Evolutionary conservation across 2,113 vertebrate genomes (phyloP).

Genomic region (Menura novaehollandiae): DNA sequence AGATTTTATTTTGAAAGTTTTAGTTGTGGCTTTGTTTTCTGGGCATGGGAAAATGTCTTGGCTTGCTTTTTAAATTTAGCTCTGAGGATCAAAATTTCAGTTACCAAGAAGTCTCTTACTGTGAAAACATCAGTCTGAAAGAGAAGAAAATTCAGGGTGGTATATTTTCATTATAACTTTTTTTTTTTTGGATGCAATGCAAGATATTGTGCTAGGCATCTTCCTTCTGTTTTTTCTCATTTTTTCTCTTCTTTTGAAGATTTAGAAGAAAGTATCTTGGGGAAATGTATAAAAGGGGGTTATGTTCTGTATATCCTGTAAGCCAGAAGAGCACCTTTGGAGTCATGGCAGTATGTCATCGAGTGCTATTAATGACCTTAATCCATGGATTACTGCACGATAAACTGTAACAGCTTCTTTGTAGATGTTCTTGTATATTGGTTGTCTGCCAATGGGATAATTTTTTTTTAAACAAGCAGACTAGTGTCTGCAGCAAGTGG

Average conservation of each 20-base stretch:
- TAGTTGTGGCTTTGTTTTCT: neutral
- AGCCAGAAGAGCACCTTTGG: neutral
- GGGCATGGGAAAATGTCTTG: neutral
- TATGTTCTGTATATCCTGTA: neutral
- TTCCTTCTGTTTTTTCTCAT: neutral
- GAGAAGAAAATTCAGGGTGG: neutral
- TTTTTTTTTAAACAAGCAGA: neutral
- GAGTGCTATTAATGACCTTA: slow-evolving; percentile 50
- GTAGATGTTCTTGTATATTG: neutral
- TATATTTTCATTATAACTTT: neutral
- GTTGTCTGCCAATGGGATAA: neutral
- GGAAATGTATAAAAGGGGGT: neutral
- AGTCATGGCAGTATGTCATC: neutral
- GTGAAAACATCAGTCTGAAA: neutral
- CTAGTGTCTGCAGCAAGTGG: neutral
- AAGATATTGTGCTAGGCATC: neutral
- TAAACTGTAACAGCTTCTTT: slow-evolving; percentile 48
- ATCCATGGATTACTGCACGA: slow-evolving; percentile 35
- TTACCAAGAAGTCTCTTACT: neutral
- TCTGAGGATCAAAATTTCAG: neutral
- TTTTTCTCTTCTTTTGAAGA: neutral
- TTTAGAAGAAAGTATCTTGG: neutral
- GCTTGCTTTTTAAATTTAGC: neutral
- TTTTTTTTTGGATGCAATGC: neutral
- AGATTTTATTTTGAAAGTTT: neutral